Evolutionary conservation across 2,888 invertebrate species (phyloP).

Genomic region (Hirtodrosophila histrioides): DNA sequence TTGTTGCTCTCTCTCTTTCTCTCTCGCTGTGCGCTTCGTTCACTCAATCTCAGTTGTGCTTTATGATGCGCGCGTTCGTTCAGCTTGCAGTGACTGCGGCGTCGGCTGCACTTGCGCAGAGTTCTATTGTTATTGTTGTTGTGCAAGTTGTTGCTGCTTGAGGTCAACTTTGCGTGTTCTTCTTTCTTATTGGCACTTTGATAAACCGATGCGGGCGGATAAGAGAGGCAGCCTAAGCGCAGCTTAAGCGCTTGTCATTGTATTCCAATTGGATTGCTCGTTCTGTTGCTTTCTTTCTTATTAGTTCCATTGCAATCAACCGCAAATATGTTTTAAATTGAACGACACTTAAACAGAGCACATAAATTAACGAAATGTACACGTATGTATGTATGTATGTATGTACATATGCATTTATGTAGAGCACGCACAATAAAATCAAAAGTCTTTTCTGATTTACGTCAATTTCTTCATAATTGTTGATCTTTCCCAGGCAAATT

Average conservation of each 20-base stretch:
- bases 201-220: conserved; percentile 27
- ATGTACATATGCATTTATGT: conserved; percentile 3
- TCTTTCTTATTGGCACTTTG: conserved; percentile 31
- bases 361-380: no score
- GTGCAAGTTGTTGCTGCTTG: conserved; percentile 14
- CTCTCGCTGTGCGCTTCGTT: conserved; percentile 15
- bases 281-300: neutral
- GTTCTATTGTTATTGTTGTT: conserved; percentile 20
- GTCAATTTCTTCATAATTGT: conserved; percentile 53
- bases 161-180: conserved; percentile 25
- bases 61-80: conserved; percentile 38
- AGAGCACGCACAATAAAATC: conserved; percentile 32
- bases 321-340: neutral
- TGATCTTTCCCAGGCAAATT: conserved; percentile 41
- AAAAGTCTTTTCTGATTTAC: conserved; percentile 47
- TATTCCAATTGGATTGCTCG: conserved; percentile 1
- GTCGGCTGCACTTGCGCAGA: conserved; percentile 70
- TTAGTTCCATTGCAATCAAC: conserved; percentile 3
- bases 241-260: neutral
- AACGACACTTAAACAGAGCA: no score
- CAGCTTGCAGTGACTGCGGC: conserved; percentile 35
- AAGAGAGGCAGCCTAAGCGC: conserved; percentile 1
- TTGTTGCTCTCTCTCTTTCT: conserved; percentile 7
- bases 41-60: conserved; percentile 28
- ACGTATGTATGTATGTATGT: no score